Evolutionary conservation across 2,888 invertebrate species (phyloP), one percentile per base, ranked within the genome.

Genomic region (Temnothorax rugatulus): DNA sequence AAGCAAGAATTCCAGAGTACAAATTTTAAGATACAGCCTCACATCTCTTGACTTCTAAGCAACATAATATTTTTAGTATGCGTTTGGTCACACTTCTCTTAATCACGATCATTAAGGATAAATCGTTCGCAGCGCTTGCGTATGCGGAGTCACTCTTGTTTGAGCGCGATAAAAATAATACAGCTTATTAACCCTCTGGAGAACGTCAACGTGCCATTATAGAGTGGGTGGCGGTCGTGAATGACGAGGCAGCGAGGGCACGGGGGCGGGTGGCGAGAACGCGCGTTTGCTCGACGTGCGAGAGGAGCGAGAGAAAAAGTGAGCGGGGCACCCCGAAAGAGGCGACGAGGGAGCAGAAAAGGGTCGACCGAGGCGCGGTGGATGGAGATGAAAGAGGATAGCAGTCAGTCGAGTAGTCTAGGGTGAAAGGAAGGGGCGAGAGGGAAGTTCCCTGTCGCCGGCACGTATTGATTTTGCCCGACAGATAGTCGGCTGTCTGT

Each of bases 391-490:
- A 86, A 86, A 66, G 85, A 77, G 82, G 69, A 69, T 64, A 64
- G 52, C 9, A 21, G 64, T 47, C 34, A 63, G 68, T 59, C 38
- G 54, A 44, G 52, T 76, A 64, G 75, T 57, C 81, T 61, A 54
- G 73, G 77, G 77, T 74, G 69, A 87, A 86, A 84, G 87, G 75
- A 87, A 83, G 83, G 76, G 82, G 74, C 63, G 83, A 85, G 85
- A 86, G 87, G 91, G 84, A 91, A 88, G 88, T 93, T 91, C 91
- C 90, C 92, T 93, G 93, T 93, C 93, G 93, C 93, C 92, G 92
- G 89, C 90, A 92, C 93, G 94, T 94, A 94, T 94, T 93, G 94
- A 94, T 94, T 94, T 94, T 94, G 92, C 93, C 90, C 94, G 92
- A 93, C 94, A 94, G 93, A 93, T 93, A 92, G 92, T 92, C 92